Evolutionary conservation across 2,113 vertebrate genomes (phyloP), one percentile per base, ranked within the genome.

Genomic region (Acanthochromis polyacanthus): DNA sequence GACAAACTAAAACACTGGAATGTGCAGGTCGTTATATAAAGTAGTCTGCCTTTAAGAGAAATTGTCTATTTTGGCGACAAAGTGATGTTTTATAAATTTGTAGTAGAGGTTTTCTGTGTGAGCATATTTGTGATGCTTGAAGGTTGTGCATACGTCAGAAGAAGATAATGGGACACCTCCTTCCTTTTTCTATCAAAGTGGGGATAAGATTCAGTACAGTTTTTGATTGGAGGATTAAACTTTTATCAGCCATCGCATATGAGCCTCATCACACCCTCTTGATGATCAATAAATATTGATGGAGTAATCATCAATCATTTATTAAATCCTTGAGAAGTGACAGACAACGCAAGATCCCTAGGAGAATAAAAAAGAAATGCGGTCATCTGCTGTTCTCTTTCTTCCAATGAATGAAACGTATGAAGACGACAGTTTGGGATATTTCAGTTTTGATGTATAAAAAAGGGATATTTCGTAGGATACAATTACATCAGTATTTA

Each of bases 231-330:
- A 48, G 3, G 72, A 91, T 93, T 87, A 91, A 93, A 86, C 60
- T 86, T 91, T 87, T 40, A 92, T 83, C 23, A 89, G 66, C 70
- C 53, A 67, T 64, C 5, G 19, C 30, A 75, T 71, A 32, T 50
- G 46, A 63, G 71, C 59, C 62, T 80, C 73, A 62, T 62, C n/a
- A 14, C 50, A 38, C 45, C 40, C 62, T 59, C 76, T 77, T 89
- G 83, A 93, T 90, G 80, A 87, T 91, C 83, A 84, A 92, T 93
- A 90, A 93, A 93, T 93, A 93, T 93, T 92, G 85, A 93, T 89
- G 61, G 59, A 51, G 32, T 19, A 14, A 56, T 77, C 77, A 84
- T 92, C 50, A 82, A 91, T 88, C 46, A 87, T 93, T 89, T 45
- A 93, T 82, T 52, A 57, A 79, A 84, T 50, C 59, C 62, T 32